Base-by-base conservation (phyloP, 2,888 invertebrate species). In the Campoplex capitator region DNA sequence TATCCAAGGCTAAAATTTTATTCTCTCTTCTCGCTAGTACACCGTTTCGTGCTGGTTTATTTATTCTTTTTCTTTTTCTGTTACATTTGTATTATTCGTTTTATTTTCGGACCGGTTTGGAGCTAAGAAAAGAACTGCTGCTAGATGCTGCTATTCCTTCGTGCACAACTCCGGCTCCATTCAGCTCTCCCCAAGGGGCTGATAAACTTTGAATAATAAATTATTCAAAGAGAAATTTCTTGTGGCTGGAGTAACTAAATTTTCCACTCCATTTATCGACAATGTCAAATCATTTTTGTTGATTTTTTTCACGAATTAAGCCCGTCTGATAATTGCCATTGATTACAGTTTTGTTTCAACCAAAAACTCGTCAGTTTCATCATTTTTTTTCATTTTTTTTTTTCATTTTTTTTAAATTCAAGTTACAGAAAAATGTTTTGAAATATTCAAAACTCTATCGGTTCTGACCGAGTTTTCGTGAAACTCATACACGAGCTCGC, bases 61-160 rank as follows among this genome's bases (percentile, higher is more conserved):
- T 35, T 71, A 16, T 42, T 56, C 28, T 32, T 13, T 11, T 65
- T 9, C 38, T 42, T n/a, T 42, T 16, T 23, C 16, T 13, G 7
- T 45, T n/a, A 42, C 67, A 7, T 67, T 38, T 38, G 42, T 54
- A 65, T 28, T 28, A 58, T 78, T 82, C 28, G 32, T 16, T 79
- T 83, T 75, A 71, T 65, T 83, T 18, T 71, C 73, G 78, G 74
- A 67, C 62, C 67, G 32, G 67, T 75, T 58, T 18, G 13, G 45
- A 82, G 38, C 87, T 87, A 78, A 84, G 35, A 84, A 84, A 87
- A 84, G 84, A 87, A 45, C n/a, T 28, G 51, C 13, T 77, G 80
- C 65, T 67, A 4, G 65, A 23, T 23, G 67, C 38, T 38, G 23
- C 35, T 58, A 9, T 35, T 35, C 38, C 23, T n/a, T 6, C 42